Evolutionary conservation across 2,888 invertebrate species (phyloP), one percentile per base, ranked within the genome.

Genomic region (Calameuta idolon): DNA sequence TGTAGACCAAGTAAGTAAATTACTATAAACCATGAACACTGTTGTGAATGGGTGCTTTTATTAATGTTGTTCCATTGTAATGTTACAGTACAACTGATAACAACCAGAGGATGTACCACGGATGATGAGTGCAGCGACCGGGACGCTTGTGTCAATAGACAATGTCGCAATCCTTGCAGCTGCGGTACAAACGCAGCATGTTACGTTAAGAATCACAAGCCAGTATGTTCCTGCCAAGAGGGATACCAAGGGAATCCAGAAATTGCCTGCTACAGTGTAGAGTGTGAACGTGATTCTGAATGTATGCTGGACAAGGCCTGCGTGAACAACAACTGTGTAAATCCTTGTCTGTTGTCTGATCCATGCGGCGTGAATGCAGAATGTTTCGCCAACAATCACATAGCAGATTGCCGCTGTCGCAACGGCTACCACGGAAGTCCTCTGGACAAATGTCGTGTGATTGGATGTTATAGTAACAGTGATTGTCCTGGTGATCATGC

Each of bases 201-300:
- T 87, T 94, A 94, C 82, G 95, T 98, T 11, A 94, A 94, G 81
- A 95, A 97, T 86, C 98, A 98, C 89, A 94, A 97, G 80, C 97
- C 97, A 2, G 94, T 96, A 69, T 98, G 98, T 90, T 96, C 96
- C 4, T 98, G 98, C 89, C 94, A 94, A 85, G 94, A 95, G 86
- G 97, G 97, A 55, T 97, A 94, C 88, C 96, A 97, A 88, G 98
- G 98, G 74, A 96, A 98, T 92, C 97, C 98, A 3, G 96, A 97
- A 88, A 94, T 95, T 55, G 94, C 94, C 75, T 98, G 98, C 89
- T 94, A 94, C 86, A 93, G 95, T 34, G 95, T 97, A 68, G 97
- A 97, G 69, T 98, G 98, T 89, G 94, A 95, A 81, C 94, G 94
- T 11, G 95, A 97, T 89, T 95, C 96, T 1, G 97, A 98, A 90